These are phyloP conservation scores for Eumeta japonica DNA, from an alignment of 1,140 invertebrate genomes.

Conservation along the genomic window DNA sequence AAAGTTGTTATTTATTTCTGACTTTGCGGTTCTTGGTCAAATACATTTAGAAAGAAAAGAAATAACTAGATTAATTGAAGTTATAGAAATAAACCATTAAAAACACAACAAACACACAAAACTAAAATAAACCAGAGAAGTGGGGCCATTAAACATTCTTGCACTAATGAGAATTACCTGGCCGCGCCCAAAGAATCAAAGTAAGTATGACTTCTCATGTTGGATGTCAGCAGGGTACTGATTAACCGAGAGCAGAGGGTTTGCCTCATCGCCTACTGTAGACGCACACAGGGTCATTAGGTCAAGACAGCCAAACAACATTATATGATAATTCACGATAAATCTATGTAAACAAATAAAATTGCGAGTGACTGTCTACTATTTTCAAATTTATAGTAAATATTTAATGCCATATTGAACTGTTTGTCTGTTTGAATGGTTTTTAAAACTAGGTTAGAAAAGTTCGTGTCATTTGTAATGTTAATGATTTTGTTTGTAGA, in stretches of 20 bases:
- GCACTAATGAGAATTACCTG: conserved; percentile 33
- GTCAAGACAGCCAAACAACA: conserved; percentile 20
- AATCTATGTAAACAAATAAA: neutral
- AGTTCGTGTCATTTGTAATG: too few relatives aligned
- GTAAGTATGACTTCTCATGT: conserved; percentile 52
- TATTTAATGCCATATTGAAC: too few relatives aligned
- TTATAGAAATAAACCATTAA: neutral
- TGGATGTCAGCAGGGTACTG: conserved; percentile 45
- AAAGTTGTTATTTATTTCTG: too few relatives aligned
- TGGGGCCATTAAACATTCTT: neutral
- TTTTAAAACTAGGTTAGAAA: too few relatives aligned
- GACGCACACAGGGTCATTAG: conserved; percentile 48
- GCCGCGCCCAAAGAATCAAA: conserved; percentile 45
- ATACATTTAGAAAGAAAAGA: conserved; percentile 4
- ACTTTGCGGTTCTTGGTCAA: too few relatives aligned
- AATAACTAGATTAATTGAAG: conserved; percentile 4
- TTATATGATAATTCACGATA: conserved; percentile 4
- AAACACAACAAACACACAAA: conserved; percentile 5
- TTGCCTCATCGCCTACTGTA: conserved; percentile 53
- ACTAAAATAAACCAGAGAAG: neutral
- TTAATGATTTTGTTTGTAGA: too few relatives aligned
- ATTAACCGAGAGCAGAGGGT: conserved; percentile 35
- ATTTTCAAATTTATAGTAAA: too few relatives aligned
- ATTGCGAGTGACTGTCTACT: too few relatives aligned
- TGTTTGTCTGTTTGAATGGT: too few relatives aligned